A percentile compares a stretch with the other conserved stretches of the same genome.
Evolutionary conservation across 2,888 invertebrate species (phyloP).

Genomic region (Cordilura impudica): DNA sequence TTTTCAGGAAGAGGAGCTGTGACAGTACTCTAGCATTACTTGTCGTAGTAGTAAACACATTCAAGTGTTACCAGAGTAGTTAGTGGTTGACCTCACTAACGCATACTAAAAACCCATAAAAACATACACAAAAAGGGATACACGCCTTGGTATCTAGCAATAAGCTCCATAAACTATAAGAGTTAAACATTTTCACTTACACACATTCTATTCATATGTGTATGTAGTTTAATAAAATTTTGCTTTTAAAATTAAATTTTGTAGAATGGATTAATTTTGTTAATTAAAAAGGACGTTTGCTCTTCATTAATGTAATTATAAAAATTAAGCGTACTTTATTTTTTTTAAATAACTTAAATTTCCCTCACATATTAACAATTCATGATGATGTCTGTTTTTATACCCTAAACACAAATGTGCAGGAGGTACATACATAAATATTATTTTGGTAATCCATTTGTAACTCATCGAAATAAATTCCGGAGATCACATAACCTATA

Average conservation of each 20-base stretch:
- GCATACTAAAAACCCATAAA: constrained; percentile 31
- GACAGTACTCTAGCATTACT: constrained; percentile 23
- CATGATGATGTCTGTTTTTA: too few relatives aligned
- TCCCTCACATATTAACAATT: too few relatives aligned
- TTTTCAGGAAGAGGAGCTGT: constrained; percentile 6
- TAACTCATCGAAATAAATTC: too few relatives aligned
- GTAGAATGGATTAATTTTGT: constrained; percentile 19
- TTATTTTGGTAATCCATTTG: too few relatives aligned
- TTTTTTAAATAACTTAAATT: too few relatives aligned
- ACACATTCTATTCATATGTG: too few relatives aligned
- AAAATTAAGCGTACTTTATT: not conserved
- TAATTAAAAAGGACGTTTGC: constrained; percentile 32
- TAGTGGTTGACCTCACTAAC: constrained; percentile 60
- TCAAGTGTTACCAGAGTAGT: constrained; percentile 59
- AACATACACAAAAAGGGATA: not conserved
- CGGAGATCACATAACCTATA: too few relatives aligned
- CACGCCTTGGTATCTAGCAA: constrained; percentile 59
- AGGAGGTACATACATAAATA: too few relatives aligned
- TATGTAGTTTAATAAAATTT: constrained; percentile 34
- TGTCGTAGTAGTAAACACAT: constrained; percentile 46
- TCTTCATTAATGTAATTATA: not conserved
- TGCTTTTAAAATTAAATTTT: constrained; percentile 18
- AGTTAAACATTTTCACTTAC: constrained; percentile 16
- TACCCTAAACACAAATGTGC: too few relatives aligned
- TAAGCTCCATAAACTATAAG: constrained; percentile 49